phyloP scores from a whole-genome alignment of 1,140 invertebrate species.

The Drosophila pectinifera region DNA sequence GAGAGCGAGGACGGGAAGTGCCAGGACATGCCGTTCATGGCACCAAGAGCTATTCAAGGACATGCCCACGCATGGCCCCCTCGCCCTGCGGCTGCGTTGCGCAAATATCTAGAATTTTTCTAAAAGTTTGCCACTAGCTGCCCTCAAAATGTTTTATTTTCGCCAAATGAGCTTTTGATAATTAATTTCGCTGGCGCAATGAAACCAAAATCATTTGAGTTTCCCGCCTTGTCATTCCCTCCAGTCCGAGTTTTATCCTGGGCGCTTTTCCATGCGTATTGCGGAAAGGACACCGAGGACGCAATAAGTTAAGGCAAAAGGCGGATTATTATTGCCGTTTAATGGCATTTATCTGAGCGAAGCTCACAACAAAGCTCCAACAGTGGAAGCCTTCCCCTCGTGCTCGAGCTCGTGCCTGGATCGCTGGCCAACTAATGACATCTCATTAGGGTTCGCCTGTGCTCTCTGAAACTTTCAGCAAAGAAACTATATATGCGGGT shows the following conservation, averaged over 20 bases:
- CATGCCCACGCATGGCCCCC: conserved; percentile 62
- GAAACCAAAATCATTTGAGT: conserved; percentile 28
- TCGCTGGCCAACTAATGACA: conserved; percentile 43
- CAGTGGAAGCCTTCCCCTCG: not conserved
- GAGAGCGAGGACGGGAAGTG: conserved; percentile 20
- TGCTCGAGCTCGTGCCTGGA: conserved; percentile 9
- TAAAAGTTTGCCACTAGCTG: conserved; percentile 24
- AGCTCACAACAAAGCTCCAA: no score
- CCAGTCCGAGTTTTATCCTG: conserved; percentile 2
- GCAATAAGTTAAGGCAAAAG: not conserved
- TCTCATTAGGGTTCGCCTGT: conserved; percentile 58
- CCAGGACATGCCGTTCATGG: conserved; percentile 23
- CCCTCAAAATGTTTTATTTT: conserved; percentile 57
- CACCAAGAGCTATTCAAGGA: conserved; percentile 68
- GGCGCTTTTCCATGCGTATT: not conserved
- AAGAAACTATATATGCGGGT: conserved; percentile 66
- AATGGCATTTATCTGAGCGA: not conserved
- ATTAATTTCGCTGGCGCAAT: conserved; percentile 57
- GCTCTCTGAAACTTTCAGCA: conserved; percentile 47
- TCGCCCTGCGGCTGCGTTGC: conserved; percentile 13
- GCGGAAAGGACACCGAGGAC: not conserved
- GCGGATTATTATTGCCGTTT: conserved; percentile 5
- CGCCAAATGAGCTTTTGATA: conserved; percentile 58
- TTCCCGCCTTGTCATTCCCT: conserved; percentile 8
- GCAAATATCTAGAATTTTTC: conserved; percentile 54